A percentile compares a stretch with the other conserved stretches of the same genome.
These are phyloP conservation scores for Numenius phaeopus DNA, from an alignment of 2,797 vertebrate species.

Conservation along the genomic window DNA sequence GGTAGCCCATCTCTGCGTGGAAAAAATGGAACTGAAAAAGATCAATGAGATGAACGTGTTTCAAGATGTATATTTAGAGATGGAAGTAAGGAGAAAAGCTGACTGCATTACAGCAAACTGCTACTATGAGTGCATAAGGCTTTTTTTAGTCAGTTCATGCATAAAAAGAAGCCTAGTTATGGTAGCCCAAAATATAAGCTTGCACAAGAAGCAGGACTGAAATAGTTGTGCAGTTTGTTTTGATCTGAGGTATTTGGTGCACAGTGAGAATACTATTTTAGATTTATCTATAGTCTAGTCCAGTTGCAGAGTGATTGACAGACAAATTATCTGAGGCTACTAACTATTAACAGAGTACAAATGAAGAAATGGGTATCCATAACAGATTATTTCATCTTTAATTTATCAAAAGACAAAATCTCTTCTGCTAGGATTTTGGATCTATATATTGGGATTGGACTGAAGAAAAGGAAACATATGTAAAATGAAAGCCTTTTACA, in stretches of 20 bases:
- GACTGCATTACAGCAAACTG: background rate
- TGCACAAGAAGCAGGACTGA: background rate
- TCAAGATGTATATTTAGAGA: background rate
- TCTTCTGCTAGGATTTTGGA: background rate
- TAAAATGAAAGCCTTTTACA: background rate
- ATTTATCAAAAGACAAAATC: background rate
- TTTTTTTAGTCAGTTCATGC: background rate
- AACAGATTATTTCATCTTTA: background rate
- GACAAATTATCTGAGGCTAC: background rate
- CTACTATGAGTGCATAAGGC: background rate
- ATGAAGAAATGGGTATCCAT: background rate
- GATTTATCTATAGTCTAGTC: background rate
- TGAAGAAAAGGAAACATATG: background rate
- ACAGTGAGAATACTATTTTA: background rate
- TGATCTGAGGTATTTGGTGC: background rate
- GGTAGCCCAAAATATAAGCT: background rate
- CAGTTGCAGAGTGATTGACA: background rate
- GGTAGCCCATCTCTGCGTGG: accelerated
- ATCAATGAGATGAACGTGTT: background rate
- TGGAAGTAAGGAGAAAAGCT: background rate
- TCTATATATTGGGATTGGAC: accelerated
- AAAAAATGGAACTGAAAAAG: background rate
- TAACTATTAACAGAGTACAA: background rate
- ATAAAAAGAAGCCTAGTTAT: background rate
- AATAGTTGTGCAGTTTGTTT: background rate